Evolutionary conservation across 2,113 vertebrate species (phyloP).

Genomic region (Toxostoma redivivum): DNA sequence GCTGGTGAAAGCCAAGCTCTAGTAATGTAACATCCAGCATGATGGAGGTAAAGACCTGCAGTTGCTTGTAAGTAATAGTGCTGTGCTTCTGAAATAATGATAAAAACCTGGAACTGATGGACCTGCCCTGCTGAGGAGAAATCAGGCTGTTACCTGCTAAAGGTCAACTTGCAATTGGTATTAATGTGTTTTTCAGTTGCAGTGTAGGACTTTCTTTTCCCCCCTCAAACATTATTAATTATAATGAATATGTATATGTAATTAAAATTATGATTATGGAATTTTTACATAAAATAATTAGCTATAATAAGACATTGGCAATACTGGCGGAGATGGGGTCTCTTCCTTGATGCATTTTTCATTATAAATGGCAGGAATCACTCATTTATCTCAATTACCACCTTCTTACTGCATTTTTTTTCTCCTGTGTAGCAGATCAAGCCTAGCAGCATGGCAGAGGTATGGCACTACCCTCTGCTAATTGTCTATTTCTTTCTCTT

Average conservation of each 20-base stretch:
- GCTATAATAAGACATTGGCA: background rate
- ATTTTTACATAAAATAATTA: background rate
- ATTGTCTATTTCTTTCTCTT: background rate
- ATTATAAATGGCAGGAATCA: background rate
- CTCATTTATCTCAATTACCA: background rate
- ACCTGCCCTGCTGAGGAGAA: background rate
- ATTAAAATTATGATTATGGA: background rate
- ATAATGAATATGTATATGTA: rapidly evolving
- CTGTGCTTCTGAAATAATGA: background rate
- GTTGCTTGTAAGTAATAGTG: background rate
- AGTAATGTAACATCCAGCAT: background rate
- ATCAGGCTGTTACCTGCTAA: background rate
- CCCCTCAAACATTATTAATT: background rate
- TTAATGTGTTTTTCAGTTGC: background rate
- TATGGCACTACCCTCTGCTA: background rate
- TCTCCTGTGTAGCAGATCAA: background rate
- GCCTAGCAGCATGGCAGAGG: background rate
- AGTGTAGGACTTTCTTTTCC: background rate
- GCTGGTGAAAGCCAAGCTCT: background rate
- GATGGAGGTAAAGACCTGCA: background rate
- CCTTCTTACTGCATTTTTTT: background rate
- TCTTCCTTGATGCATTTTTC: background rate
- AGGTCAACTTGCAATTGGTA: background rate
- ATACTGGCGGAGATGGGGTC: background rate
- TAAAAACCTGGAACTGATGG: background rate